A percentile compares a stretch with the other conserved stretches of the same genome.
Conservation (phyloP, 2,113 vertebrate species). For the Callopanchax toddi region DNA sequence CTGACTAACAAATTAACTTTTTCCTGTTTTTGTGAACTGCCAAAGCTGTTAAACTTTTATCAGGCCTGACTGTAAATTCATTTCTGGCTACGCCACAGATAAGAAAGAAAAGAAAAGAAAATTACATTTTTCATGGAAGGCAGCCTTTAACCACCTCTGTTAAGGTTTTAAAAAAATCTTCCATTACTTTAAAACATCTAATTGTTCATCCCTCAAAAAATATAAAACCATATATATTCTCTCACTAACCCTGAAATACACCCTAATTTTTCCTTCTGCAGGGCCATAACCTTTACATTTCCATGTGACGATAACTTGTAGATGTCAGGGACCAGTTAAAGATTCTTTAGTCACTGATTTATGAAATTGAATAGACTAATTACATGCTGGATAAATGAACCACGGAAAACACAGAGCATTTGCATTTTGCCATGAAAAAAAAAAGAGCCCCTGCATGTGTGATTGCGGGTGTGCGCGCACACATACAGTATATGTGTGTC, state of each 20-base stretch:
- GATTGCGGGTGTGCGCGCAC: not conserved
- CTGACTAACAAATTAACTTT: no score
- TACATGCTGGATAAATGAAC: slow-evolving; percentile 75
- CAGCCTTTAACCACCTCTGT: no score
- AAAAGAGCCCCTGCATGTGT: not conserved
- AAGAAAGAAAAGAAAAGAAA: no score
- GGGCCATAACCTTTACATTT: slow-evolving; percentile 43
- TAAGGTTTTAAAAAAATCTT: no score
- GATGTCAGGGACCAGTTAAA: slow-evolving; percentile 58
- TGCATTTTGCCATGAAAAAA: slow-evolving; percentile 59
- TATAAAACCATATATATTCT: slow-evolving; percentile 14
- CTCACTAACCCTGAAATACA: slow-evolving; percentile 11
- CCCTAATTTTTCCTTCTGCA: slow-evolving; percentile 1
- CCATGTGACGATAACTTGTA: slow-evolving; percentile 29
- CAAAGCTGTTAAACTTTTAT: no score
- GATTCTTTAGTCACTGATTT: slow-evolving; percentile 67
- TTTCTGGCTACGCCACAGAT: no score
- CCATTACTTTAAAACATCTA: slow-evolving; percentile 1
- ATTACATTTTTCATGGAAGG: no score
- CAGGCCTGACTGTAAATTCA: no score
- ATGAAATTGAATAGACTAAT: slow-evolving; percentile 75
- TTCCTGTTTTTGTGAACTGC: no score
- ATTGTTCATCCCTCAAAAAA: slow-evolving; percentile 1
- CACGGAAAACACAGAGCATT: slow-evolving; percentile 68
- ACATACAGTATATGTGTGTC: not conserved